Evolutionary conservation across 2,113 vertebrate genomes (phyloP), one percentile per base, ranked within the genome.

Genomic region (Trachemys scripta): DNA sequence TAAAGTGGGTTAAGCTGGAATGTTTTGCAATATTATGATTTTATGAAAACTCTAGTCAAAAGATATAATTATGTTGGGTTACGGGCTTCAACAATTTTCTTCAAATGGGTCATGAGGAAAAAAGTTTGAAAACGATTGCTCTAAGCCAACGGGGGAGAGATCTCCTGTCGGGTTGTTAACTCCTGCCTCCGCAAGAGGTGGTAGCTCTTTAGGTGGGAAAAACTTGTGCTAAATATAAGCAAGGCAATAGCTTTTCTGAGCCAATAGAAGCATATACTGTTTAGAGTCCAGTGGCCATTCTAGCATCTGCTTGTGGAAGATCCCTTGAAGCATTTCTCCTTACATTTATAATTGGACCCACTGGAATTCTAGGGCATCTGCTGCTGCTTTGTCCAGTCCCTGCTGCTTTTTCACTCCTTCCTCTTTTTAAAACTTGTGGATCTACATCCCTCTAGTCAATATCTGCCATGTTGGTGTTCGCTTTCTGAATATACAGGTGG

Each of bases 341-440:
- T 69, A 10, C 4, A 1, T 24, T 42, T 1, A 1, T 19, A 3
- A 4, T 72, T 3, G 14, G 24, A 9, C 4, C 82, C 47, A 22
- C 1, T 27, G 3, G 2, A 0, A 0, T 14, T 50, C 42, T 45
- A 25, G 72, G 42, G 72, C 24, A 45, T 76, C 12, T 45, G 45
- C 42, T 76, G 20, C 42, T 29, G 49, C 2, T 2, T 14, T 47
- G 47, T 8, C n/a, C 17, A n/a, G 1, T 1, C 53, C 35, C 35
- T 69, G 16, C 35, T 69, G 17, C 59, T 69, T 35, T 69, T 17
- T n/a, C 62, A n/a, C 62, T n/a, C 17, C 35, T n/a, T n/a, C 29
- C 59, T 17, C 17, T 2, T n/a, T 1, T 0, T 2, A 14, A 13
- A 1, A 65, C 4, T 1, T 38, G 35, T 2, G 13, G n/a, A 0